These are phyloP conservation scores for Jaculus jaculus DNA, from an alignment of 2,113 vertebrate genomes.

Conservation along the genomic window DNA sequence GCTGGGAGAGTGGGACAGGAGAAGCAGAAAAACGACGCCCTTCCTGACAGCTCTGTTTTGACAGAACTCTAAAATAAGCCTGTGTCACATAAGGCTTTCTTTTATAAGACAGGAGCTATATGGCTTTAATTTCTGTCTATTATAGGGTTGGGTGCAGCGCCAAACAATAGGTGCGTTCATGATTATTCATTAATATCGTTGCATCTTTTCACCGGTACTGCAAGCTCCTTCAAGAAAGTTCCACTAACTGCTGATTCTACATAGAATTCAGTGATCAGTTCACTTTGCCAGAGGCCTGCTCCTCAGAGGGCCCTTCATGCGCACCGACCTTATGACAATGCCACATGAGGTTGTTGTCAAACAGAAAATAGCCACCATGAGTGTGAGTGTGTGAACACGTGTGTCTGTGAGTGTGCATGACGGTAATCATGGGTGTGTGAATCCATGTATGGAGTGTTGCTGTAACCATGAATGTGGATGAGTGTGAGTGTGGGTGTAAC, in stretches of 20 bases:
- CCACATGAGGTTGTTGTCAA: fast-evolving
- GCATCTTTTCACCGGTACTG: not conserved
- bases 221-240: conserved; percentile 43
- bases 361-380: not conserved
- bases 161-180: conserved; percentile 51
- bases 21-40: not conserved
- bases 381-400: not conserved
- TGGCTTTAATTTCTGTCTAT: conserved; percentile 38
- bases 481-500: too few species aligned
- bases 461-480: too few species aligned
- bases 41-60: conserved; percentile 68
- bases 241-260: not conserved
- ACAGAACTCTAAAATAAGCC: conserved; percentile 66
- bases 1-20: not conserved
- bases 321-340: not conserved
- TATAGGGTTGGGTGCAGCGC: not conserved
- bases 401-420: not conserved
- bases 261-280: not conserved
- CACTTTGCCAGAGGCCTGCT: not conserved
- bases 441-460: too few species aligned
- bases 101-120: conserved; percentile 56
- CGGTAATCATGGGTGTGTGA: not conserved
- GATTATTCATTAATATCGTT: conserved; percentile 58
- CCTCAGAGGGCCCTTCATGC: fast-evolving
- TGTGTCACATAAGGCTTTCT: conserved; percentile 58